phyloP scores from a whole-genome alignment of 2,888 invertebrate species.

The Nebria salina region DNA sequence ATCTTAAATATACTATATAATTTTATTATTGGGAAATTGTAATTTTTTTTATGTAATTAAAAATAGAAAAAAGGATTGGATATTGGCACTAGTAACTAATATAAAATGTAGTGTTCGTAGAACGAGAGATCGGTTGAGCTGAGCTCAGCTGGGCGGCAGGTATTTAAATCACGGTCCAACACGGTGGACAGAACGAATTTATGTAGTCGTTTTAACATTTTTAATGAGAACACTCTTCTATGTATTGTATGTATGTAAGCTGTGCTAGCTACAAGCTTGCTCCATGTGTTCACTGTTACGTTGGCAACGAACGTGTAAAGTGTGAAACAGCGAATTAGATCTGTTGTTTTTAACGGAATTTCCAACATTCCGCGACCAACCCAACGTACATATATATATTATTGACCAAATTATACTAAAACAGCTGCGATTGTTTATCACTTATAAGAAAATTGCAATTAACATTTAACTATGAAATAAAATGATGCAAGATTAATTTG shows the following conservation, averaged over 20 bases:
- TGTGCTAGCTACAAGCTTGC: background rate
- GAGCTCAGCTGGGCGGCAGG: conserved; percentile 21
- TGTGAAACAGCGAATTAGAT: conserved; percentile 39
- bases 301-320: conserved; percentile 14
- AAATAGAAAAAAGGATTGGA: no score
- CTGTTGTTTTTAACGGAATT: conserved; percentile 32
- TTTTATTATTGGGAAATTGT: no score
- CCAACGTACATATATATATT: background rate
- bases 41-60: no score
- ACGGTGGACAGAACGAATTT: conserved; percentile 42
- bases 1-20: no score
- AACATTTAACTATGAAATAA: no score
- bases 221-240: conserved; percentile 32
- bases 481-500: no score
- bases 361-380: background rate
- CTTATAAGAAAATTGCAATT: no score
- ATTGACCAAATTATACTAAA: no score
- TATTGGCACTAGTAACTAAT: background rate
- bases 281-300: conserved; percentile 11
- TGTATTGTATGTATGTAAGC: background rate
- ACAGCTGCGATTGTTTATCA: no score
- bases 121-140: conserved; percentile 16
- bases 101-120: conserved; percentile 14
- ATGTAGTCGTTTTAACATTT: conserved; percentile 44
- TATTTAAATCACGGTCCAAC: conserved; percentile 39